Evolutionary conservation across 2,888 invertebrate genomes (phyloP).

Genomic region (Allophyes oxyacanthae): DNA sequence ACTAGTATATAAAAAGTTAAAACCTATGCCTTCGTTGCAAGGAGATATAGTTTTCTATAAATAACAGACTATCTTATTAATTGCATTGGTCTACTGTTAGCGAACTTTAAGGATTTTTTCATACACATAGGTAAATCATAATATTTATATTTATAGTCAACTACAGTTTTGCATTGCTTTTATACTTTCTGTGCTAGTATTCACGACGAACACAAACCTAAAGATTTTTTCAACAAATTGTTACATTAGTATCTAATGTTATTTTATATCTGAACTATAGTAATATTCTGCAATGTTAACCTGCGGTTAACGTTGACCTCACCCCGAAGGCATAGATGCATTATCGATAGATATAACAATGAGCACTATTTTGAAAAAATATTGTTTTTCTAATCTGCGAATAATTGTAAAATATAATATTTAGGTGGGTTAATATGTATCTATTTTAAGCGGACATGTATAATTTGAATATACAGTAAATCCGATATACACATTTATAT

Average conservation of each 20-base stretch:
- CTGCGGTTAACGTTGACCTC: constrained; percentile 10
- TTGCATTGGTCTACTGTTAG: constrained; percentile 2
- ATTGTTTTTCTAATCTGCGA: constrained; percentile 84
- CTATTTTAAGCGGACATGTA: constrained; percentile 75
- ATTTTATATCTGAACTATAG: too few species aligned
- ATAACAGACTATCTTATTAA: constrained; percentile 13
- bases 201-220: constrained; percentile 16
- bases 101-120: neutral
- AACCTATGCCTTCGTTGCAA: constrained; percentile 49
- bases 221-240: too few species aligned
- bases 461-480: constrained; percentile 70
- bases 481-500: constrained; percentile 68
- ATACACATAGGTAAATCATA: too few species aligned
- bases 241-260: too few species aligned
- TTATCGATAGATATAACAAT: constrained; percentile 66
- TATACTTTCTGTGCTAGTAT: constrained; percentile 25
- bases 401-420: constrained; percentile 79
- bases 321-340: constrained; percentile 50
- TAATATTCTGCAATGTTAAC: constrained; percentile 12
- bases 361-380: constrained; percentile 86
- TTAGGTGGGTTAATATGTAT: constrained; percentile 77
- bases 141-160: too few species aligned
- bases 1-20: constrained; percentile 60
- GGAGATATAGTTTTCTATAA: constrained; percentile 31
- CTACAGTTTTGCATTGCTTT: constrained; percentile 25